Conservation (phyloP, 64 coral and sea anemone genomes). For the Porites lutea region DNA sequence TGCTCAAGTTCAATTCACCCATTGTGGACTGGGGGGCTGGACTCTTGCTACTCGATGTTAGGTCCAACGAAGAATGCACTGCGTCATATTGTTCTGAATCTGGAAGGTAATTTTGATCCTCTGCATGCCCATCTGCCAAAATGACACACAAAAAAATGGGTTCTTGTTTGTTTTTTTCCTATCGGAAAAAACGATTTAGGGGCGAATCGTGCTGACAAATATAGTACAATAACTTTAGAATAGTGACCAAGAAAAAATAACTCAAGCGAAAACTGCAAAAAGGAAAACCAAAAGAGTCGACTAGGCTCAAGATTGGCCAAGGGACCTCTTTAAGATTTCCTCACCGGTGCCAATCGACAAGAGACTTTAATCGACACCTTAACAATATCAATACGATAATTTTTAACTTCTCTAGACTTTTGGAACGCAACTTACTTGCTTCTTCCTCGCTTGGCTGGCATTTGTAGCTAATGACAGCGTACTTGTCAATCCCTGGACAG, state of each 20-base stretch:
- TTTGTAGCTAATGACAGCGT: slow-evolving; percentile 85
- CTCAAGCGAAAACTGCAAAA: too few species aligned
- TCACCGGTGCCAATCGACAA: too few species aligned
- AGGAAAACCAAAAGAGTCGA: too few species aligned
- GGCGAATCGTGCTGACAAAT: too few species aligned
- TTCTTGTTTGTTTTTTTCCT: neutral
- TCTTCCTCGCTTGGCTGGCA: slow-evolving; percentile 72
- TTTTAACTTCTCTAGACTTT: too few species aligned
- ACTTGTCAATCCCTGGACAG: slow-evolving; percentile 90
- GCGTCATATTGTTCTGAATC: neutral
- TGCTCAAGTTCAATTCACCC: slow-evolving; percentile 27
- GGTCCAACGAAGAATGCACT: neutral
- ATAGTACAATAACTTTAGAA: too few species aligned
- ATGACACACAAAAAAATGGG: neutral
- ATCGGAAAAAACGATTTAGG: neutral
- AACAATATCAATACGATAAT: too few species aligned
- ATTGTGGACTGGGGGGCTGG: neutral
- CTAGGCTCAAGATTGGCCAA: too few species aligned
- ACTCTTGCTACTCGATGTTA: slow-evolving; percentile 1
- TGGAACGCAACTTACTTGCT: neutral
- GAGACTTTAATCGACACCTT: too few species aligned
- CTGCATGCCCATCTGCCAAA: neutral
- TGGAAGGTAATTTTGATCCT: neutral
- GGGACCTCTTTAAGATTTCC: too few species aligned
- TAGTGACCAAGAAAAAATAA: too few species aligned